phyloP scores from a whole-genome alignment of 2,888 invertebrate genomes.

The Ischnus inquisitorius region DNA sequence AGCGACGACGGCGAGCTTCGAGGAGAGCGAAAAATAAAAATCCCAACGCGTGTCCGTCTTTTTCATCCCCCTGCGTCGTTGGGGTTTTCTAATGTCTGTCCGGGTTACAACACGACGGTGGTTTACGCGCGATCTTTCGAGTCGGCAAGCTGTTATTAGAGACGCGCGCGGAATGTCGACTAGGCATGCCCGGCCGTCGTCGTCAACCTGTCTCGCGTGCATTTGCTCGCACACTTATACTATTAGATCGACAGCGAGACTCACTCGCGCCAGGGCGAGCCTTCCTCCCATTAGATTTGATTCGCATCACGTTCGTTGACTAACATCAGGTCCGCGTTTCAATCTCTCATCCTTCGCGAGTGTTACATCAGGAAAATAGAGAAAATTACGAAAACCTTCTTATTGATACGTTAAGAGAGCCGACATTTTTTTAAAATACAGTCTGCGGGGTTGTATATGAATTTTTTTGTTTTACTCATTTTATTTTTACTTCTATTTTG shows the following conservation, averaged over 20 bases:
- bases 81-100: slow-evolving; percentile 17
- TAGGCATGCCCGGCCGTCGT: not conserved
- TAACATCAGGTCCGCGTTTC: slow-evolving; percentile 40
- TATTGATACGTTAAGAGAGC: too few species aligned
- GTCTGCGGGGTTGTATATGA: too few species aligned
- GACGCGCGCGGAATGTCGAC: slow-evolving; percentile 59
- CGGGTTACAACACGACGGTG: slow-evolving; percentile 3
- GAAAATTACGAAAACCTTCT: too few species aligned
- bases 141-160: slow-evolving; percentile 41
- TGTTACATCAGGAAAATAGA: too few species aligned
- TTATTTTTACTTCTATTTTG: not conserved
- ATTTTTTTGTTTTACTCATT: too few species aligned
- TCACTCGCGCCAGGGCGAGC: slow-evolving; percentile 14
- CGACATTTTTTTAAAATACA: too few species aligned
- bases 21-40: slow-evolving; percentile 47
- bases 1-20: not conserved
- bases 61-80: slow-evolving; percentile 20
- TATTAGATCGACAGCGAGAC: slow-evolving; percentile 3
- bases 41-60: slow-evolving; percentile 52
- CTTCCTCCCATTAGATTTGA: slow-evolving; percentile 38
- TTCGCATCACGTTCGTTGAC: slow-evolving; percentile 62
- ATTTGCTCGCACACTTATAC: not conserved
- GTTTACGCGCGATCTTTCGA: slow-evolving; percentile 13
- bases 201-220: slow-evolving; percentile 12
- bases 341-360: not conserved